Conservation (phyloP, 1,140 invertebrate species). For the Nasonia giraulti region DNA sequence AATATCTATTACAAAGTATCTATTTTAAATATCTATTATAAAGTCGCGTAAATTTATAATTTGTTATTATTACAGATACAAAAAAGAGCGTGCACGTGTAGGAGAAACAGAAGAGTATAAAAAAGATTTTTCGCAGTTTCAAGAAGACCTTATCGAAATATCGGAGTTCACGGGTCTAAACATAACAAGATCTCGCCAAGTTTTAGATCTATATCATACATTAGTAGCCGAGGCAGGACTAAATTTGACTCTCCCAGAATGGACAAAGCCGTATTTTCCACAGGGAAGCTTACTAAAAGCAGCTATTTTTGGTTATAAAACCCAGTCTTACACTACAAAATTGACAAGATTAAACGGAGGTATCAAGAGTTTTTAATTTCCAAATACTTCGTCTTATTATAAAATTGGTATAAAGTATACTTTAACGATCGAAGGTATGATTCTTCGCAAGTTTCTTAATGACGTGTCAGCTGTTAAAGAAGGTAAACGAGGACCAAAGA, state of each 20-base stretch:
- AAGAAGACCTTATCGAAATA: not conserved
- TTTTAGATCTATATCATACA: not conserved
- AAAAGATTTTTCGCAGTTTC: not conserved
- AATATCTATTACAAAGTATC: no score
- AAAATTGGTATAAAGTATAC: not conserved
- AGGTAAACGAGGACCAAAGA: constrained; percentile 66
- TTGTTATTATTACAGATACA: not conserved
- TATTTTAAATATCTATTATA: no score
- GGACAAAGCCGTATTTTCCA: not conserved
- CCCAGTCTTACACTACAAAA: not conserved
- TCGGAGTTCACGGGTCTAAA: not conserved
- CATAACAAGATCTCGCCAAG: not conserved
- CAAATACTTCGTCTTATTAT: no score
- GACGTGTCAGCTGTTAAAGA: constrained; percentile 45
- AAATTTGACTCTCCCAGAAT: not conserved
- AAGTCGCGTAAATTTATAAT: no score
- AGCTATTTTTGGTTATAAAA: not conserved
- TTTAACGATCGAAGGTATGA: constrained; percentile 34
- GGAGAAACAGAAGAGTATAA: not conserved
- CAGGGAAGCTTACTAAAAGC: not conserved
- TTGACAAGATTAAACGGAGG: not conserved
- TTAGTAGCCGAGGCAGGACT: not conserved
- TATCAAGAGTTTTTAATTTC: not conserved
- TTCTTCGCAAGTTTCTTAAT: constrained; percentile 54
- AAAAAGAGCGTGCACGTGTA: not conserved